A percentile compares a stretch with the other conserved stretches of the same genome.
Conservation (phyloP, 2,888 invertebrate genomes). For the Cerastis rubricosa region DNA sequence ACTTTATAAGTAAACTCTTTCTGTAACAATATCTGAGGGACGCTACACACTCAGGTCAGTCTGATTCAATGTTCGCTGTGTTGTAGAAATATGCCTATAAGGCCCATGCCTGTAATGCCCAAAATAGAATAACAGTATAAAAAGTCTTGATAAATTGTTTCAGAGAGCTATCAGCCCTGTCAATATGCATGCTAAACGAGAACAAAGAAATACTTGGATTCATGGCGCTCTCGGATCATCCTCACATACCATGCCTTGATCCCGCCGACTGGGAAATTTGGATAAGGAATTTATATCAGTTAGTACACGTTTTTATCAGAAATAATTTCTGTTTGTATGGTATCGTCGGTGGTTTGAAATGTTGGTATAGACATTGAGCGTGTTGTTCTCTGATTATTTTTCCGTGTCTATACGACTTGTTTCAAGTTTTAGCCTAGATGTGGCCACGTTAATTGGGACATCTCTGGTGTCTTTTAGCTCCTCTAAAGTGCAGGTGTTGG, state of each 20-base stretch:
- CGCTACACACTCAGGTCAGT: neutral
- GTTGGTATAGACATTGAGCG: neutral
- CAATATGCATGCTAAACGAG: slow-evolving; percentile 88
- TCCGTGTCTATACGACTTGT: too few relatives aligned
- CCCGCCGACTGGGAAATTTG: slow-evolving; percentile 89
- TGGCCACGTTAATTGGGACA: too few relatives aligned
- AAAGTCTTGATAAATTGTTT: slow-evolving; percentile 53
- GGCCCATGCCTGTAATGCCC: neutral
- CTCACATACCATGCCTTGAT: slow-evolving; percentile 90
- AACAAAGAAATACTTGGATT: slow-evolving; percentile 82
- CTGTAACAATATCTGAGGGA: neutral
- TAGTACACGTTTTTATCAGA: slow-evolving; percentile 60
- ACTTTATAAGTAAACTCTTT: too few relatives aligned
- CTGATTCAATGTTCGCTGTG: neutral
- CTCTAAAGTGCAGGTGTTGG: too few relatives aligned
- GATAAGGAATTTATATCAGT: slow-evolving; percentile 86
- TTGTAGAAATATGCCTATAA: neutral
- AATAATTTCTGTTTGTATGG: neutral
- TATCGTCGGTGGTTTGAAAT: neutral
- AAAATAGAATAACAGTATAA: neutral
- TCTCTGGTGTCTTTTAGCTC: too few relatives aligned
- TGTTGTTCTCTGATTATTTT: neutral
- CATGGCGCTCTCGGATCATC: slow-evolving; percentile 85
- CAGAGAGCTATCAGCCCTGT: slow-evolving; percentile 85
- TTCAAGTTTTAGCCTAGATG: too few relatives aligned